Base-by-base conservation (phyloP, 1,140 invertebrate species). In the Dolichoris vasculosae region DNA sequence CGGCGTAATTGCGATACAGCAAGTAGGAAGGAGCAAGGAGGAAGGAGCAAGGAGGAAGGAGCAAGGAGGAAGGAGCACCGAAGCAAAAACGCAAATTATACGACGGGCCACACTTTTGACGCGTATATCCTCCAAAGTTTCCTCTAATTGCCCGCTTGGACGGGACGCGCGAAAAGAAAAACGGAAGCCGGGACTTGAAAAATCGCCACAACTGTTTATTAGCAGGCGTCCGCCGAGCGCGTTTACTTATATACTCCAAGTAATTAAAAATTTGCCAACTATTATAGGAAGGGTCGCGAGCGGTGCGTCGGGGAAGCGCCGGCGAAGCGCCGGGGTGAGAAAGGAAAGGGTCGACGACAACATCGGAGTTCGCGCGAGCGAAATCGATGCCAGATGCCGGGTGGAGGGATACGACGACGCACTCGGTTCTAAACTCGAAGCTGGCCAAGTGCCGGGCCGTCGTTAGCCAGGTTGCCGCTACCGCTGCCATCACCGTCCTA, bases 401-500 rank as follows among this genome's bases (percentile, higher is more conserved):
- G 82, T 0, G 30, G n/a, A 38, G 35, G 67, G 35, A 38, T 69
- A 38, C 32, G 71, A n/a, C n/a, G n/a, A n/a, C n/a, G n/a, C 30
- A 35, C 71, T 7, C 35, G 38, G 23, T 26, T 46, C 23, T n/a
- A 46, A n/a, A n/a, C 40, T 38, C 35, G 15, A n/a, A 32, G 35
- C 17, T n/a, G 17, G 17, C 23, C 40, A 46, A 75, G 71, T 46
- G 23, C 23, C 26, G 30, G 46, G 76, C 30, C 46, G 85, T 51
- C n/a, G 82, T 40, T 55, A 38, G 67, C 30, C 83, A 88, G 88
- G 82, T 38, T 13, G 82, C 80, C 30, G 32, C 69, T 30, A 43
- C 35, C n/a, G 88, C 88, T 91, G 89, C 88, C 89, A 86, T 89
- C 89, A 88, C 88, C 89, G 86, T 89, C 89, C 90, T 89, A 90